Evolutionary conservation across 2,113 vertebrate genomes (phyloP), one percentile per base, ranked within the genome.

Genomic region (Leuciscus idus): DNA sequence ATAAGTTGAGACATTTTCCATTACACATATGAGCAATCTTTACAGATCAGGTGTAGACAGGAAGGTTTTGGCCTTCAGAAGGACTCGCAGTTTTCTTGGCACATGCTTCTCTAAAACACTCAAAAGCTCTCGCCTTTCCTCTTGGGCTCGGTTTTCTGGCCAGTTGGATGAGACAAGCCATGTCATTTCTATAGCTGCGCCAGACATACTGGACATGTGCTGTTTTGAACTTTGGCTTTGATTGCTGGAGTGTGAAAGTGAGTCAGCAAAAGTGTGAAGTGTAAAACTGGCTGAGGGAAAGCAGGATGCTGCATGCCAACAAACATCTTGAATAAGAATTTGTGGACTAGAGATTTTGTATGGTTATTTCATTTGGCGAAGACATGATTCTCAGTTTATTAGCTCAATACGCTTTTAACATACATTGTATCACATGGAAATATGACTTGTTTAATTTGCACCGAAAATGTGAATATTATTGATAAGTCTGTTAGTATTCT

Each of bases 161-260:
- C 84, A 72, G 70, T 52, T 61, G 87, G 87, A 88, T 23, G 61
- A 85, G 78, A 85, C 84, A 77, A 77, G 64, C 64, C 6, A 39
- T 83, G 81, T 83, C 81, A 83, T 85, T 83, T 48, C 68, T 66
- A 70, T 73, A 75, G 79, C 80, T 39, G 66, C 17, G 62, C 83
- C 85, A 73, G 73, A 76, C 52, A 39, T 88, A 52, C 66, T 72
- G 87, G 84, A 86, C 80, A 83, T 83, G 80, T 72, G 30, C 59
- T 62, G 84, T 82, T 86, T 79, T 88, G 84, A 88, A 79, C 87
- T 88, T 88, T 88, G 84, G 87, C 80, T 86, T 79, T 48, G n/a
- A 70, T 77, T 84, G 87, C 81, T 83, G 78, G 66, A 66, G 74
- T 50, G 76, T 80, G 83, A 83, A 57, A 80, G 55, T 85, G 62